Evolutionary conservation across 2,113 vertebrate genomes (phyloP), one percentile per base, ranked within the genome.

Genomic region (Myrmophylax atrothorax): DNA sequence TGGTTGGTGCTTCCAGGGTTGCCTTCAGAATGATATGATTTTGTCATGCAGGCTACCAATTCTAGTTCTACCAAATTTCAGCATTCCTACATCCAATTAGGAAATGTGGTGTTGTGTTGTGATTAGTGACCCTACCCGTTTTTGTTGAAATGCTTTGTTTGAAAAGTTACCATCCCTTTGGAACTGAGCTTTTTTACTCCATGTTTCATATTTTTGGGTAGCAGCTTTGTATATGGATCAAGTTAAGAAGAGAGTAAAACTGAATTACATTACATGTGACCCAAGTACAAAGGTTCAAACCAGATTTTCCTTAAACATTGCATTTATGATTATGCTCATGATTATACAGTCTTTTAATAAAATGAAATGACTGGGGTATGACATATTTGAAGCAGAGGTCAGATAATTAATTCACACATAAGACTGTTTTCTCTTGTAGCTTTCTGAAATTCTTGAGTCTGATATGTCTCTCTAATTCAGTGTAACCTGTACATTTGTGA

Each of bases 321-420:
- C 62, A 56, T 89, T 95, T 78, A 64, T 89, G 67, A 92, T 93
- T 75, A 84, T 68, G 46, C 58, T 94, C 50, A 84, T 94, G 94
- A 87, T 94, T 90, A 64, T 83, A 80, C 31, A 95, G 74, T 81
- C 88, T 92, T 96, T 82, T 95, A 96, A 95, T 85, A 90, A 94
- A 95, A 92, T 76, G 59, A 89, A 96, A 91, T 87, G 86, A 72
- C 77, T 87, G 33, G 50, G 37, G 68, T 91, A 66, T 89, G 94
- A 92, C 86, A 91, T 91, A 66, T 84, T 96, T 24, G 42, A 95
- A 94, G 88, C 81, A 95, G 87, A 96, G 89, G 92, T 97, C 94
- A 94, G 74, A 47, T 75, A 96, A 96, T 88, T 91, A 94, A 94
- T 96, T 96, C 83, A 73, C 60, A 80, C 40, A 67, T 95, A 56